Percentiles rank a stretch among this genome's conserved stretches.
These are phyloP conservation scores for Agrilus biguttatus DNA, from an alignment of 2,888 invertebrate species.

Conservation along the genomic window DNA sequence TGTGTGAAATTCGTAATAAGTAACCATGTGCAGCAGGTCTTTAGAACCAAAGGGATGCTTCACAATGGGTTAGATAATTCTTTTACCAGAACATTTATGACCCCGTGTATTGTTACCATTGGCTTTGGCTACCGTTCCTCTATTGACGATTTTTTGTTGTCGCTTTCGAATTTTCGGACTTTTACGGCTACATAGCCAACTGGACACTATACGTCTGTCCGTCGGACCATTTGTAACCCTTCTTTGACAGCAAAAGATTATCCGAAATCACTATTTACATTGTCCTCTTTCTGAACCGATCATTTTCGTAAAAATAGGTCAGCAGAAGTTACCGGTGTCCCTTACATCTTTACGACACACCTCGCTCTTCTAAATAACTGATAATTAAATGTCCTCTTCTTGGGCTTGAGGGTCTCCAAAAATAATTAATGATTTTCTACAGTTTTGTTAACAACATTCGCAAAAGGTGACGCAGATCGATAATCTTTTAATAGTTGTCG, in stretches of 20 bases:
- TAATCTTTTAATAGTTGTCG: too few relatives aligned
- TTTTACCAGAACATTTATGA: conserved; percentile 21
- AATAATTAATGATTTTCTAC: too few relatives aligned
- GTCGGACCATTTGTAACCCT: conserved; percentile 14
- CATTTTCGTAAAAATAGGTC: too few relatives aligned
- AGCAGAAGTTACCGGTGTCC: too few relatives aligned
- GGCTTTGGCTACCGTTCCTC: conserved; percentile 13
- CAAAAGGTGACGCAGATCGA: too few relatives aligned
- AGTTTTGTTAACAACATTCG: too few relatives aligned
- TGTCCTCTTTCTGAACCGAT: neutral
- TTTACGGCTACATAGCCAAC: conserved; percentile 1
- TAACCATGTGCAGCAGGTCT: conserved; percentile 13
- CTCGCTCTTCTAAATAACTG: too few relatives aligned
- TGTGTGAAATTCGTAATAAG: conserved; percentile 14
- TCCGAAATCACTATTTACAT: conserved; percentile 6
- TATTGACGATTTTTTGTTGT: conserved; percentile 9
- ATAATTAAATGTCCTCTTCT: too few relatives aligned
- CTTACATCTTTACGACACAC: too few relatives aligned
- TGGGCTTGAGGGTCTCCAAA: too few relatives aligned
- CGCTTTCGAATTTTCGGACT: conserved; percentile 11
- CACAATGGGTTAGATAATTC: conserved; percentile 24
- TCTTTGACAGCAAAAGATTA: conserved; percentile 12
- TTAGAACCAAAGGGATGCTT: conserved; percentile 5
- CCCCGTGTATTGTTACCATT: conserved; percentile 14
- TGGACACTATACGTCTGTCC: too few relatives aligned